Evolutionary conservation across 1,140 invertebrate genomes (phyloP).

Genomic region (Bombus polaris): DNA sequence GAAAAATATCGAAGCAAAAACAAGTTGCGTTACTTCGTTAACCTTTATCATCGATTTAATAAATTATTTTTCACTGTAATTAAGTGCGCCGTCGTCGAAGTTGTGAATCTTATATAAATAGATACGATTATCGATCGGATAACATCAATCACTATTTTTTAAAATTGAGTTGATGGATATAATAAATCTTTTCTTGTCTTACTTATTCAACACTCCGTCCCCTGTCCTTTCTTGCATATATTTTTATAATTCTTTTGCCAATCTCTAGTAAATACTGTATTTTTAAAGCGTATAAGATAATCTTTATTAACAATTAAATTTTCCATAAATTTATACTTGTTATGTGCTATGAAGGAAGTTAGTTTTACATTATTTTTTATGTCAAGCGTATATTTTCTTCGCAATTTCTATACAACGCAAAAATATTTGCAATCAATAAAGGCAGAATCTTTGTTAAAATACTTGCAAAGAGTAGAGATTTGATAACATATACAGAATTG

Average conservation of each 20-base stretch:
- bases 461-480: neutral
- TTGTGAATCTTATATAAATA: neutral
- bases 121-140: constrained; percentile 20
- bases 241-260: neutral
- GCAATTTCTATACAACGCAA: neutral
- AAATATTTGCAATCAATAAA: neutral
- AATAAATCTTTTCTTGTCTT: constrained; percentile 4
- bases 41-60: neutral
- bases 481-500: constrained; percentile 3
- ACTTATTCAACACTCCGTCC: neutral
- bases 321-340: neutral
- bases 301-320: neutral
- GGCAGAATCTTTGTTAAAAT: neutral
- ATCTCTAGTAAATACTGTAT: neutral
- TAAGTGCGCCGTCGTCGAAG: neutral
- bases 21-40: too few relatives aligned
- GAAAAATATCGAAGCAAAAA: neutral
- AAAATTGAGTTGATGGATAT: neutral
- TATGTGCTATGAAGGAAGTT: too few relatives aligned
- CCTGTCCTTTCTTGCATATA: neutral
- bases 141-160: constrained; percentile 10
- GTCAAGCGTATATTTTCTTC: neutral
- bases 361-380: neutral
- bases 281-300: neutral
- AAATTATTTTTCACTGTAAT: neutral